Conservation (phyloP, 1,140 invertebrate species). For the Neocloeon triangulifer region DNA sequence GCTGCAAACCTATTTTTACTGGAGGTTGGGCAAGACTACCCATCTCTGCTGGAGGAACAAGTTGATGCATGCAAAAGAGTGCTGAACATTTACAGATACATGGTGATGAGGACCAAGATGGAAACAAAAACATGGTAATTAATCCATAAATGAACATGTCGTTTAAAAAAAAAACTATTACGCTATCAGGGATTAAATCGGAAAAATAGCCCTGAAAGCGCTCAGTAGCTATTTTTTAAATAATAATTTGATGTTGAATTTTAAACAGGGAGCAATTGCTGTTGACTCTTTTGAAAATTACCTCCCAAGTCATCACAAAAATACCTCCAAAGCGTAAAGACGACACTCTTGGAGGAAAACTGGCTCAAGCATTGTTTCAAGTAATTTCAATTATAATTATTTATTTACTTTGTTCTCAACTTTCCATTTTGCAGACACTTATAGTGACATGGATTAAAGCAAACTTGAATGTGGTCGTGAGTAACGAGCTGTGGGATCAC, state of each 20-base stretch:
- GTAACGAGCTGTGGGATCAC: constrained; percentile 78
- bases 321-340: constrained; percentile 46
- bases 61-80: constrained; percentile 92
- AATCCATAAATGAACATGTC: too few species aligned
- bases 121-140: constrained; percentile 80
- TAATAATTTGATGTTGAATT: too few species aligned
- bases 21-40: constrained; percentile 28
- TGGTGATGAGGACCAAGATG: constrained; percentile 91
- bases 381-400: constrained; percentile 13
- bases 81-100: constrained; percentile 87
- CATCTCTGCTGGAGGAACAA: constrained; percentile 54
- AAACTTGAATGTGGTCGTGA: constrained; percentile 80
- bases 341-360: constrained; percentile 51
- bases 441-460: constrained; percentile 98
- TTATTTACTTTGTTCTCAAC: constrained; percentile 2
- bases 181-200: too few species aligned
- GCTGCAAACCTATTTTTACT: constrained; percentile 84
- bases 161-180: constrained; percentile 6
- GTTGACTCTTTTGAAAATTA: constrained; percentile 75
- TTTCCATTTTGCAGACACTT: constrained; percentile 49
- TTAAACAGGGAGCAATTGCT: constrained; percentile 61
- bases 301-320: constrained; percentile 67
- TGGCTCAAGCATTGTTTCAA: constrained; percentile 74
- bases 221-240: too few species aligned
- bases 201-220: too few species aligned